phyloP scores from a whole-genome alignment of 2,797 vertebrate species.

The Sparidentex hasta region DNA sequence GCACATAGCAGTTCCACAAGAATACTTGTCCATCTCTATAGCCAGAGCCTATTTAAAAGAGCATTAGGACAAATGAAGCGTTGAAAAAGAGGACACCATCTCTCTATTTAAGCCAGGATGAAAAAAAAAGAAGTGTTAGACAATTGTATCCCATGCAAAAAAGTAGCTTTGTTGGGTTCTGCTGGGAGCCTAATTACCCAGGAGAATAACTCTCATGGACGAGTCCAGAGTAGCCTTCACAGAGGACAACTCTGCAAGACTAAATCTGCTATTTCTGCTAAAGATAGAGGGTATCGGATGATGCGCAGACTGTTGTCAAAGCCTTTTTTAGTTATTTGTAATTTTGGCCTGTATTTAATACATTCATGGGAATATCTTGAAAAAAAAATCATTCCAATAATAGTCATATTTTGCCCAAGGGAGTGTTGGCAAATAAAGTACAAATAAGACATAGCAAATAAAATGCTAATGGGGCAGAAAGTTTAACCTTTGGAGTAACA shows the following conservation, averaged over 20 bases:
- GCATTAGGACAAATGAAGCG: constrained; percentile 79
- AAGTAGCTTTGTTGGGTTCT: constrained; percentile 51
- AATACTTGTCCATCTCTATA: constrained; percentile 77
- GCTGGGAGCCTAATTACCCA: constrained; percentile 58
- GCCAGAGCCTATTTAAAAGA: constrained; percentile 75
- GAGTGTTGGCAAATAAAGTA: background rate
- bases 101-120: constrained; percentile 65
- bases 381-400: background rate
- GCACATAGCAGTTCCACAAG: constrained; percentile 74
- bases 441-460: background rate
- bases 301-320: constrained; percentile 6
- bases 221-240: constrained; percentile 37
- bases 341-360: background rate
- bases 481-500: background rate
- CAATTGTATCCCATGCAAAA: constrained; percentile 53
- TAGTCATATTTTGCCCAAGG: background rate
- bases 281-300: constrained; percentile 12
- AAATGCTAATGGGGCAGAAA: background rate
- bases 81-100: constrained; percentile 70
- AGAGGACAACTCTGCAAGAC: constrained; percentile 47
- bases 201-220: constrained; percentile 47
- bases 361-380: background rate
- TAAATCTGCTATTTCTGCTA: constrained; percentile 11
- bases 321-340: background rate
- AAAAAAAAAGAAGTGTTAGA: constrained; percentile 39